These are phyloP conservation scores for Helicoverpa assulta DNA, from an alignment of 2,888 invertebrate species.

Conservation along the genomic window DNA sequence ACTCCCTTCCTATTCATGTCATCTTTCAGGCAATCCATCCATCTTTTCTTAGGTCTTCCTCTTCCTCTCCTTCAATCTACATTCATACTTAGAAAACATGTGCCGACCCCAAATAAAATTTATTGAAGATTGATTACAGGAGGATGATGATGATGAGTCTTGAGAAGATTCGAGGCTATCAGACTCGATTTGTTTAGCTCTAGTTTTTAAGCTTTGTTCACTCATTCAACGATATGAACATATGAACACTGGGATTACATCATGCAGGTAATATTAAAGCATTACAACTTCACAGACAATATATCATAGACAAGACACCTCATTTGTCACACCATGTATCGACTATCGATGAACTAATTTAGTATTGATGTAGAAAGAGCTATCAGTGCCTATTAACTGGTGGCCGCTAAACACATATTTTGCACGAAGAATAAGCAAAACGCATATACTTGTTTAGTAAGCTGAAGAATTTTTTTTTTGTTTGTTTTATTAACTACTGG, in stretches of 20 bases:
- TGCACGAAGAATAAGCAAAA: neutral
- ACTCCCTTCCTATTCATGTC: too few species aligned
- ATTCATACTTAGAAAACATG: too few species aligned
- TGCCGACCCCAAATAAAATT: too few species aligned
- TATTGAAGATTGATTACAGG: too few species aligned
- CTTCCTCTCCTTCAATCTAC: too few species aligned
- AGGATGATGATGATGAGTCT: too few species aligned
- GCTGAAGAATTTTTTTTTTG: too few species aligned
- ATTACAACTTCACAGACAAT: slow-evolving; percentile 8
- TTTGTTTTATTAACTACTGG: too few species aligned
- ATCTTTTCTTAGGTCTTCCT: too few species aligned
- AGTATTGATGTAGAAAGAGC: neutral
- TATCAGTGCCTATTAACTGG: neutral
- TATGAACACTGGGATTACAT: neutral
- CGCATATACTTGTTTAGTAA: too few species aligned
- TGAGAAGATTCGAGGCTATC: too few species aligned
- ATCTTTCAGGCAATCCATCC: too few species aligned
- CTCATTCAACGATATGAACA: neutral
- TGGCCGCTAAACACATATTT: neutral
- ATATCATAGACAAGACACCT: slow-evolving; percentile 20
- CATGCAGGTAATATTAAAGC: slow-evolving; percentile 1
- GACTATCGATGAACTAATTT: slow-evolving; percentile 12
- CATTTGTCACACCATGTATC: slow-evolving; percentile 7
- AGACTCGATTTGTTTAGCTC: neutral
- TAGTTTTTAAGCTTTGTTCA: neutral